Conservation (phyloP, 2,888 invertebrate genomes). For the Falcaria lacertinaria region DNA sequence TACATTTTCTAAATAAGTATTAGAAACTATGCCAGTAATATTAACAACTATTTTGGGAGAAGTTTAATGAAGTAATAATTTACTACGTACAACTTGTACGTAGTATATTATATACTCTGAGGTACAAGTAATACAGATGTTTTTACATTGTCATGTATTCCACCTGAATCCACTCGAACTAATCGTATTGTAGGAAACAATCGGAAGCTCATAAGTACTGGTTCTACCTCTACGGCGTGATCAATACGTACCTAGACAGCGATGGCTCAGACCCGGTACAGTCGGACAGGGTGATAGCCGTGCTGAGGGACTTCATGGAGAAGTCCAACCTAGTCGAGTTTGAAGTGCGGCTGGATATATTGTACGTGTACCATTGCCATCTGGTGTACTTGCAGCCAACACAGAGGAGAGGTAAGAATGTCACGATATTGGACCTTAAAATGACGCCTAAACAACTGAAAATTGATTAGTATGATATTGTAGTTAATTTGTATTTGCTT, state of each 20-base stretch:
- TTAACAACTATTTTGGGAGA: too few relatives aligned
- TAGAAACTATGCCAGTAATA: too few relatives aligned
- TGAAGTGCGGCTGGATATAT: constrained; percentile 85
- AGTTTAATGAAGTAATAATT: too few relatives aligned
- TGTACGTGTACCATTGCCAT: constrained; percentile 91
- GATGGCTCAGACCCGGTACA: constrained; percentile 35
- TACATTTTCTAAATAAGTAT: too few relatives aligned
- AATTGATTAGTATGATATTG: too few relatives aligned
- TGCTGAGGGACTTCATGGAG: constrained; percentile 90
- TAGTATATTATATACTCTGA: too few relatives aligned
- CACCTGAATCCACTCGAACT: too few relatives aligned
- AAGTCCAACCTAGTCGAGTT: constrained; percentile 92
- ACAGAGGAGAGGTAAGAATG: constrained; percentile 55
- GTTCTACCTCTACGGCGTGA: constrained; percentile 90
- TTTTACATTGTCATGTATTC: too few relatives aligned
- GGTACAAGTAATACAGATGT: too few relatives aligned
- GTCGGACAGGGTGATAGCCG: constrained; percentile 57
- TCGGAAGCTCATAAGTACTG: constrained; percentile 90
- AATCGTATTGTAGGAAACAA: constrained; percentile 73
- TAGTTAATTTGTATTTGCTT: too few relatives aligned
- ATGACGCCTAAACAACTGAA: too few relatives aligned
- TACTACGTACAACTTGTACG: too few relatives aligned
- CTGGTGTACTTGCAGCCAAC: constrained; percentile 78
- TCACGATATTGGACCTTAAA: not conserved
- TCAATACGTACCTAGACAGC: constrained; percentile 80